Evolutionary conservation across 2,888 invertebrate species (phyloP).

Genomic region (Carcina quercana): DNA sequence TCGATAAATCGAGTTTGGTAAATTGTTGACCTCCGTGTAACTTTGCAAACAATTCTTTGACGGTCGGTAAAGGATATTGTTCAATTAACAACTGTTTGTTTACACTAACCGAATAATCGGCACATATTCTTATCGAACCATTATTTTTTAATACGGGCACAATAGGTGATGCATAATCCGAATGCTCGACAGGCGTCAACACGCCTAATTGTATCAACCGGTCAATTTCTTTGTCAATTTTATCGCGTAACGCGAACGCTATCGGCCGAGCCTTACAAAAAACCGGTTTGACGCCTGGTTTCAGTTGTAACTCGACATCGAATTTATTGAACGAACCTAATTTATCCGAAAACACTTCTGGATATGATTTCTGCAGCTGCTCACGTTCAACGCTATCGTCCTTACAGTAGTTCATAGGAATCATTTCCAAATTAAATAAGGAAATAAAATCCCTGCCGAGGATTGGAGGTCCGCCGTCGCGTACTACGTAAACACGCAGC

Average conservation of each 20-base stretch:
- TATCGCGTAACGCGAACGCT: slow-evolving; percentile 14
- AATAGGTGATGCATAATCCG: slow-evolving; percentile 15
- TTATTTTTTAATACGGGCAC: slow-evolving; percentile 16
- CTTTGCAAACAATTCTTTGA: slow-evolving; percentile 16
- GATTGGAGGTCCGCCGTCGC: slow-evolving; percentile 18
- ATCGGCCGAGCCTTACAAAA: slow-evolving; percentile 15
- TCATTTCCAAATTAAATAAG: slow-evolving; percentile 10
- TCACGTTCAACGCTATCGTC: too few relatives aligned
- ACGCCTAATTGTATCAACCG: slow-evolving; percentile 13
- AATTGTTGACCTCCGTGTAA: slow-evolving; percentile 16
- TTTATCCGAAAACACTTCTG: background rate
- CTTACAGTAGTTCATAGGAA: background rate
- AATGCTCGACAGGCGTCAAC: slow-evolving; percentile 12
- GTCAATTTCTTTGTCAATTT: slow-evolving; percentile 13
- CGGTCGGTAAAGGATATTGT: slow-evolving; percentile 18
- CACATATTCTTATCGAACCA: slow-evolving; percentile 15
- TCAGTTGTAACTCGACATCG: slow-evolving; percentile 12
- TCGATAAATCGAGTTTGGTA: slow-evolving; percentile 15
- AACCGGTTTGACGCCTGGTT: slow-evolving; percentile 12
- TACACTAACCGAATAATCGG: slow-evolving; percentile 16
- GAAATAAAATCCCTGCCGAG: slow-evolving; percentile 19
- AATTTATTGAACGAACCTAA: slow-evolving; percentile 1
- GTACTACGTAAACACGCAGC: slow-evolving; percentile 15
- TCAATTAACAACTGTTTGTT: slow-evolving; percentile 19
- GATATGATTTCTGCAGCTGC: background rate